Base-by-base conservation (phyloP, 2,888 invertebrate genomes). In the Ectropis crepuscularia region DNA sequence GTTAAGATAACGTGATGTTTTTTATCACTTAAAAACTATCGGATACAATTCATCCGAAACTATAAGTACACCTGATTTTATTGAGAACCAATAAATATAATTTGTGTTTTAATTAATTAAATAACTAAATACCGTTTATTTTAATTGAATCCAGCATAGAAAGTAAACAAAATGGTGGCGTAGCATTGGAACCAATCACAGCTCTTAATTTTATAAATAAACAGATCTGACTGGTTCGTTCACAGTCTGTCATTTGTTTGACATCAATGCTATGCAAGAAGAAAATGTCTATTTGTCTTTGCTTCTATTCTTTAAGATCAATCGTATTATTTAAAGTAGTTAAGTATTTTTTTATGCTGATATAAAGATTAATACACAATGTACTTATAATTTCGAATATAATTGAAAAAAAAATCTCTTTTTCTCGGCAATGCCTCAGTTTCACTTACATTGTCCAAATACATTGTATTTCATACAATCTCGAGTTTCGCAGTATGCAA, bases 391-490 rank as follows among this genome's bases (percentile, higher is more conserved):
- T 55, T 61, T 55, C 57, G 43, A 48, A 36, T 72, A 68, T 69
- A 71, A 80, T 75, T 76, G 81, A 77, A 80, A 79, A 78, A n/a
- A 77, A 36, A 9, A 47, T 48, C 51, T 6, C 12, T 37, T 46
- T 59, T 51, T 16, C 45, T 53, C 37, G 79, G 83, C 88, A 85
- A 83, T 83, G 86, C 73, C 77, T 78, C 71, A 80, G 82, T 81
- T 78, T 76, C 47, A 81, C 82, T 78, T 65, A 74, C 80, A 84
- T 82, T 80, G 83, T 78, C 74, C 73, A 71, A 77, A 79, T 67
- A 81, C 75, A 88, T 89, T 91, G 92, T 90, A 91, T 92, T 87
- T 77, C 68, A 91, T 92, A 92, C 92, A 92, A 91, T 89, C 87
- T 89, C 88, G 79, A 81, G 57, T 79, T 80, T 80, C 79, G 79